Evolutionary conservation across 37 sponge, comb jelly and placozoan species (phyloP).

Genomic region (Tethya wilhelma): DNA sequence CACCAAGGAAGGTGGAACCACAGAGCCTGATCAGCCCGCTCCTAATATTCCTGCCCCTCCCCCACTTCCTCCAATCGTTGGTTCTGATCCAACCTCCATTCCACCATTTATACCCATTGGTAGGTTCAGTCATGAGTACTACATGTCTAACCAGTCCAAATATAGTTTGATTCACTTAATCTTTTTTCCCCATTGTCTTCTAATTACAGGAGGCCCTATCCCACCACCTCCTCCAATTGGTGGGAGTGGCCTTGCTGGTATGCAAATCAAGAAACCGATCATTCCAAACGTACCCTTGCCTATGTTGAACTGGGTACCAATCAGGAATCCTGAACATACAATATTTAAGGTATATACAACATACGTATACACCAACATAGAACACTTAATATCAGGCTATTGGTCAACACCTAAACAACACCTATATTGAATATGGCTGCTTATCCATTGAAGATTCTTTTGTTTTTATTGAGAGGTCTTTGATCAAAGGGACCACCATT

Average conservation of each 20-base stretch:
- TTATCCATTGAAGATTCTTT: too few relatives aligned
- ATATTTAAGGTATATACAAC: slow-evolving; percentile 65
- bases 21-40: neutral
- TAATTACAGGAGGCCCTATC: slow-evolving; percentile 22
- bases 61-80: slow-evolving; percentile 34
- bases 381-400: too few relatives aligned
- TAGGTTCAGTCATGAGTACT: slow-evolving; percentile 1
- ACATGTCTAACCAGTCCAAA: slow-evolving; percentile 1
- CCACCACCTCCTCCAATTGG: slow-evolving; percentile 73
- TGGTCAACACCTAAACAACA: too few relatives aligned
- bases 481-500: too few relatives aligned
- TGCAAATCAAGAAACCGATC: slow-evolving; percentile 38
- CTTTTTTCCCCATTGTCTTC: neutral
- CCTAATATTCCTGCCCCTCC: slow-evolving; percentile 27
- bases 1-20: neutral
- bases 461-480: too few relatives aligned
- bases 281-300: slow-evolving; percentile 72
- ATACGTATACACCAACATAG: too few relatives aligned
- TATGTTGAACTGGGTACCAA: slow-evolving; percentile 78
- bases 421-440: too few relatives aligned
- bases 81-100: slow-evolving; percentile 20
- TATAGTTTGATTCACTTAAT: neutral
- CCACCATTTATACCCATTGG: slow-evolving; percentile 61
- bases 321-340: slow-evolving; percentile 61
- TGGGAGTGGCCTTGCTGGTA: neutral